Evolutionary conservation across 2,113 vertebrate species (phyloP).

Genomic region (Serinus canaria): DNA sequence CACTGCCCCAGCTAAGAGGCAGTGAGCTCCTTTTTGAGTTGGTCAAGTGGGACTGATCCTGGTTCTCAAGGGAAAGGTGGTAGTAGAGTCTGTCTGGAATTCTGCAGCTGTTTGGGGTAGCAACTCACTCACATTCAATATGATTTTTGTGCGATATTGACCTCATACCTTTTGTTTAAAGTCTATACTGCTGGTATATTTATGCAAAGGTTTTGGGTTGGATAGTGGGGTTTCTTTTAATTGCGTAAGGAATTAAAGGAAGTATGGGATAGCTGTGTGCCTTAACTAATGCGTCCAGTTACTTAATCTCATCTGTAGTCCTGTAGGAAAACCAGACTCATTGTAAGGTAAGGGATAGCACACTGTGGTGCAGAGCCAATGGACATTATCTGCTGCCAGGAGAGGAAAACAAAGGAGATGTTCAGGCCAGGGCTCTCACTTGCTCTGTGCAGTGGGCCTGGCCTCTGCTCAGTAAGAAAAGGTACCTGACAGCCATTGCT

Average conservation of each 20-base stretch:
- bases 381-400: neutral
- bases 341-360: neutral
- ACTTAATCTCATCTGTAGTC: neutral
- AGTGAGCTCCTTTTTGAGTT: neutral
- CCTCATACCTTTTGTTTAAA: neutral
- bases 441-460: no score
- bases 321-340: neutral
- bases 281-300: neutral
- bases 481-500: neutral
- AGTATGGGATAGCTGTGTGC: neutral
- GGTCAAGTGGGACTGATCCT: neutral
- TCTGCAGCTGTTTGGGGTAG: neutral
- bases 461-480: rapidly evolving
- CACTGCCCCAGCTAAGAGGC: neutral
- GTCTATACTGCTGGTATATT: neutral
- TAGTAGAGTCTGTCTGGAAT: neutral
- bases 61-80: neutral
- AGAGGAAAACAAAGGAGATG: neutral
- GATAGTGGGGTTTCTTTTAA: neutral
- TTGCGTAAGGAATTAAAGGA: neutral
- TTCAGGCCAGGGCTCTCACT: neutral
- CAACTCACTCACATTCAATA: neutral
- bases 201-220: neutral
- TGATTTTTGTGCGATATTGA: neutral
- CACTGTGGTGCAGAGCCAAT: neutral